phyloP scores from a whole-genome alignment of 2,797 vertebrate species.

The Silurus lanzhouensis region DNA sequence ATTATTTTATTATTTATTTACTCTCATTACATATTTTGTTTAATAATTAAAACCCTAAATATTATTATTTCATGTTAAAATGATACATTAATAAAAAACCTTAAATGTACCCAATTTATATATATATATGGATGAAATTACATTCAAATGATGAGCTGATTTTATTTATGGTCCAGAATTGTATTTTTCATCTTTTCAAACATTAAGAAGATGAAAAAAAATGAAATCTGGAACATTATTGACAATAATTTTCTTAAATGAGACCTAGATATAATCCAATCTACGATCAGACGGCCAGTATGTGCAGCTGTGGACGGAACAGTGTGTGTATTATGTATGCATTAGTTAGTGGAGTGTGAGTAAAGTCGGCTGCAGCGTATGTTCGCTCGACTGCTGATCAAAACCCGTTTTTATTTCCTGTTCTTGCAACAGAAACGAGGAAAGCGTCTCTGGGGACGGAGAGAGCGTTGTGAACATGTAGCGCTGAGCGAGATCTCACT shows the following conservation, averaged over 20 bases:
- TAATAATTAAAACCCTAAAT: neutral
- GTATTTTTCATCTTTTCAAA: neutral
- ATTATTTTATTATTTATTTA: too few species aligned
- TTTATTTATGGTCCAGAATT: too few species aligned
- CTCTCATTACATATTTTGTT: too few species aligned
- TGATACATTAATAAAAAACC: neutral
- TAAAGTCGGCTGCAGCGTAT: slow-evolving; percentile 17
- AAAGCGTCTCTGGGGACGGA: slow-evolving; percentile 60
- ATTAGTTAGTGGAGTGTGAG: neutral
- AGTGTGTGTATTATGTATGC: neutral
- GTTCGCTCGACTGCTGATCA: slow-evolving; percentile 55
- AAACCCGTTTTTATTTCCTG: slow-evolving; percentile 65
- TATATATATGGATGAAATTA: too few species aligned
- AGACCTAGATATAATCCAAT: neutral
- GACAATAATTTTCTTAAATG: neutral
- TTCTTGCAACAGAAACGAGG: slow-evolving; percentile 66
- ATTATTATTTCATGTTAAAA: neutral
- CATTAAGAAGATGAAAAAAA: neutral
- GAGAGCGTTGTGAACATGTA: slow-evolving; percentile 75
- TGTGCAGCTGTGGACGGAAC: neutral
- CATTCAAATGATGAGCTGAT: neutral
- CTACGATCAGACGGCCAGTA: neutral
- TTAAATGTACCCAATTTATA: too few species aligned
- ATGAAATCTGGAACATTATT: neutral
- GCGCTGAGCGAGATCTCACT: slow-evolving; percentile 68